These are phyloP conservation scores for Drosophila nannoptera DNA, from an alignment of 1,140 invertebrate species.

Conservation along the genomic window DNA sequence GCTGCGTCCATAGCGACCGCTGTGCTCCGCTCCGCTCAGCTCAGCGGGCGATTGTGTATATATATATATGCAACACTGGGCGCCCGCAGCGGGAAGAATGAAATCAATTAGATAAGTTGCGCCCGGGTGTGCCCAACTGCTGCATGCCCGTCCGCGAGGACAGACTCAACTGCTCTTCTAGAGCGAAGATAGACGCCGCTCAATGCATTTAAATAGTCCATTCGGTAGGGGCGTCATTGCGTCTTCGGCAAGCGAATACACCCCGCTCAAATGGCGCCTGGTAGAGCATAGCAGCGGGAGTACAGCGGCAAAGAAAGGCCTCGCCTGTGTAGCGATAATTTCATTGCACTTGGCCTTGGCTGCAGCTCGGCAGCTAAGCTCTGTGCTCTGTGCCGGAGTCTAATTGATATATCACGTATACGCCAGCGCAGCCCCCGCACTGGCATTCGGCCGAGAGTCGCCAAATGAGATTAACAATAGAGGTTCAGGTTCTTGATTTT, in stretches of 20 bases:
- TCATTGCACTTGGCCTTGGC: constrained; percentile 7
- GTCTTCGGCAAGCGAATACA: no score
- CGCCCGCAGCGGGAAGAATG: not conserved
- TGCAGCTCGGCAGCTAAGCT: constrained; percentile 14
- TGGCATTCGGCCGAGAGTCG: not conserved
- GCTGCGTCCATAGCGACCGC: not conserved
- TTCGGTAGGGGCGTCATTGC: no score
- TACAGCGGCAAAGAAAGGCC: not conserved
- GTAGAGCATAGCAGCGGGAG: not conserved
- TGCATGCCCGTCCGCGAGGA: not conserved
- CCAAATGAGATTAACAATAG: not conserved
- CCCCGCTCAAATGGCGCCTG: no score
- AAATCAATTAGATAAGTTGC: not conserved
- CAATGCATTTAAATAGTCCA: no score
- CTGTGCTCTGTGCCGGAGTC: not conserved
- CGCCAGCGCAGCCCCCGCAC: constrained; percentile 2
- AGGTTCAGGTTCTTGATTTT: no score
- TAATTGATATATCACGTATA: constrained; percentile 38
- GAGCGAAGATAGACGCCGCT: no score
- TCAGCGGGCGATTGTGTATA: constrained; percentile 25
- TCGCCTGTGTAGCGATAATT: constrained; percentile 5
- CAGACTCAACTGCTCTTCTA: no score
- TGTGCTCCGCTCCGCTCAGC: constrained; percentile 12
- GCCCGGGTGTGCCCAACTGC: not conserved
- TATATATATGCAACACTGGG: constrained; percentile 5